Conservation (phyloP, 1,140 invertebrate species). For the Sminthurides bifidus region DNA sequence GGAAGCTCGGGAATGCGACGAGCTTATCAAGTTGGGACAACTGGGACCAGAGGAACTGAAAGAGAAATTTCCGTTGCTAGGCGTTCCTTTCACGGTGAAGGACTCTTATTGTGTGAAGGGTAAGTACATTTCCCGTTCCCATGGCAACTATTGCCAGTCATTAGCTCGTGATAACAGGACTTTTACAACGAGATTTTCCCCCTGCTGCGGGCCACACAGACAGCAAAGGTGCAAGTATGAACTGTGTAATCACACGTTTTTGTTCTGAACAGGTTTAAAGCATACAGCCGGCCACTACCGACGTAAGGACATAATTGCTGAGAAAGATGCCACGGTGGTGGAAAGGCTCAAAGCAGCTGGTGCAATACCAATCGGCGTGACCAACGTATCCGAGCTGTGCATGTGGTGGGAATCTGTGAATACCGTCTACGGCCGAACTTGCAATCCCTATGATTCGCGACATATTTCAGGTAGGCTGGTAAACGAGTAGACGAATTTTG, state of each 20-base stretch:
- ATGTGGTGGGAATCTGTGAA: slow-evolving; percentile 83
- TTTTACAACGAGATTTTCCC: no score
- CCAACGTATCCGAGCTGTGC: slow-evolving; percentile 78
- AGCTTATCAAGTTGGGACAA: slow-evolving; percentile 48
- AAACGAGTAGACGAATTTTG: no score
- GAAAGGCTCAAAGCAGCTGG: slow-evolving; percentile 57
- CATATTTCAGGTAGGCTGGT: slow-evolving; percentile 68
- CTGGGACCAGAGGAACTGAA: slow-evolving; percentile 47
- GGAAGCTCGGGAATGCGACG: slow-evolving; percentile 59
- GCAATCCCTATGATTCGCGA: slow-evolving; percentile 78
- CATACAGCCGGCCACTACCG: slow-evolving; percentile 44
- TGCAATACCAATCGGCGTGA: slow-evolving; percentile 72
- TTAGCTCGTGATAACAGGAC: no score
- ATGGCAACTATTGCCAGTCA: no score
- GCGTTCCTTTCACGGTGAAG: slow-evolving; percentile 75
- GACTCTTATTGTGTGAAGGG: slow-evolving; percentile 56
- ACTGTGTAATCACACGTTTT: no score
- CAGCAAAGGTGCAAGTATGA: no score
- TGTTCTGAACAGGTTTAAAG: slow-evolving; percentile 52
- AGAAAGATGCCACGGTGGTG: slow-evolving; percentile 58
- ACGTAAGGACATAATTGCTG: slow-evolving; percentile 44
- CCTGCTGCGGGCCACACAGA: no score
- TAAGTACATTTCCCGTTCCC: no score
- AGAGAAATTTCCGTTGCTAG: slow-evolving; percentile 62
- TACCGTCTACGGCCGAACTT: slow-evolving; percentile 73